These are phyloP conservation scores for Phoxinus dragarum DNA, from an alignment of 2,797 vertebrate species.

Conservation along the genomic window DNA sequence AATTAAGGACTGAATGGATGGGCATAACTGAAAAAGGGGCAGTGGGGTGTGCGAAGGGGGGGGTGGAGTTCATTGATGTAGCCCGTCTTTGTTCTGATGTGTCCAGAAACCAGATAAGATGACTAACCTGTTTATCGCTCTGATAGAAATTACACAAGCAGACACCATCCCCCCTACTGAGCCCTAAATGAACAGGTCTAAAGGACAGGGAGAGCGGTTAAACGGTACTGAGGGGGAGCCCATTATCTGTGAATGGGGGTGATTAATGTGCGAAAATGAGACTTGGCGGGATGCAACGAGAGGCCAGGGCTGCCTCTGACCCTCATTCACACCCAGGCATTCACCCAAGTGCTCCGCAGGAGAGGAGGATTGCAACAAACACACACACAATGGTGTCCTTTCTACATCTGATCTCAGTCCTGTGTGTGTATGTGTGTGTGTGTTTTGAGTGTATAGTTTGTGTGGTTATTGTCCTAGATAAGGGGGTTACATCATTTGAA, in stretches of 20 bases:
- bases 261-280: slow-evolving; percentile 80
- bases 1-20: slow-evolving; percentile 36
- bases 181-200: slow-evolving; percentile 82
- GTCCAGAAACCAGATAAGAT: slow-evolving; percentile 66
- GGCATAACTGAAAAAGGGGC: slow-evolving; percentile 34
- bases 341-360: slow-evolving; percentile 75
- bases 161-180: slow-evolving; percentile 69
- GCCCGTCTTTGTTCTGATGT: slow-evolving; percentile 72
- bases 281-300: slow-evolving; percentile 69
- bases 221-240: slow-evolving; percentile 78
- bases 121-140: slow-evolving; percentile 71
- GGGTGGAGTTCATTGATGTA: slow-evolving; percentile 47
- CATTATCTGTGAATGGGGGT: slow-evolving; percentile 84
- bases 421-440: slow-evolving; percentile 28
- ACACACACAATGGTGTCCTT: slow-evolving; percentile 57
- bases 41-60: slow-evolving; percentile 11
- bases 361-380: slow-evolving; percentile 59
- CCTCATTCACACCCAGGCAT: slow-evolving; percentile 79
- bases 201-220: slow-evolving; percentile 78
- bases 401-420: slow-evolving; percentile 54
- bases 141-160: slow-evolving; percentile 72
- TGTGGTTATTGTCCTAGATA: slow-evolving; percentile 38
- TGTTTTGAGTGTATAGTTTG: slow-evolving; percentile 9
- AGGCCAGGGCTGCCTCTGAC: slow-evolving; percentile 75
- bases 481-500: slow-evolving; percentile 57